Base-by-base conservation (phyloP, 92 coral and sea anemone species). In the Epizoanthus rinbou region DNA sequence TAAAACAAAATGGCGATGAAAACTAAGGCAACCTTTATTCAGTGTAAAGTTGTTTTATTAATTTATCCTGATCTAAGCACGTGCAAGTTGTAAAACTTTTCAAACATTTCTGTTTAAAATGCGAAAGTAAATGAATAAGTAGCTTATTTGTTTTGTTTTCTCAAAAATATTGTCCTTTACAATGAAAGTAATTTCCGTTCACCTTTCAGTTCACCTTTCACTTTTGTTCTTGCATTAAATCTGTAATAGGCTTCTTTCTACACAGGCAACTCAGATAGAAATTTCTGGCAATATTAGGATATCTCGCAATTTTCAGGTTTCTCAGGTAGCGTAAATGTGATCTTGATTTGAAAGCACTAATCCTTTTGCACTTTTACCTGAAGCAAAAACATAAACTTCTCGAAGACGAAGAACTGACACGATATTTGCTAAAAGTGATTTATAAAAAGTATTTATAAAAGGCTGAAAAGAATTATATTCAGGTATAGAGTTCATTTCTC, bases 141-240 rank as follows among this genome's bases (percentile, higher is more conserved):
- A n/a, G 35, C 69, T 64, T 64, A n/a, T 64, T 64, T 64, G 69
- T 64, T 64, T 64, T 8, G 69, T 64, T 64, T 64, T 64, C 69
- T 64, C 31, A 64, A n/a, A 64, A 64, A n/a, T 64, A 64, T 64
- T 64, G 69, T 64, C 31, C 0, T 64, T 64, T 64, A 64, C 69
- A n/a, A 64, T 64, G 69, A 64, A 64, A 64, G 69, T n/a, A 64
- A 64, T 19, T 64, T 64, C 69, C 31, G 24, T 64, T 64, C 69
- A 19, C 69, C 33, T 64, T 64, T n/a, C n/a, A n/a, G n/a, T n/a
- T n/a, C n/a, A n/a, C n/a, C n/a, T 64, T 19, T 64, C 69, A 64
- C 69, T 64, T 64, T 64, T 64, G 69, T 64, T 64, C 33, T n/a
- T 64, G 69, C 33, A 64, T 64, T 64, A 64, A 21, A 19, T n/a